phyloP scores from a whole-genome alignment of 2,797 vertebrate genomes.

The Enteromius unitaeniatus region DNA sequence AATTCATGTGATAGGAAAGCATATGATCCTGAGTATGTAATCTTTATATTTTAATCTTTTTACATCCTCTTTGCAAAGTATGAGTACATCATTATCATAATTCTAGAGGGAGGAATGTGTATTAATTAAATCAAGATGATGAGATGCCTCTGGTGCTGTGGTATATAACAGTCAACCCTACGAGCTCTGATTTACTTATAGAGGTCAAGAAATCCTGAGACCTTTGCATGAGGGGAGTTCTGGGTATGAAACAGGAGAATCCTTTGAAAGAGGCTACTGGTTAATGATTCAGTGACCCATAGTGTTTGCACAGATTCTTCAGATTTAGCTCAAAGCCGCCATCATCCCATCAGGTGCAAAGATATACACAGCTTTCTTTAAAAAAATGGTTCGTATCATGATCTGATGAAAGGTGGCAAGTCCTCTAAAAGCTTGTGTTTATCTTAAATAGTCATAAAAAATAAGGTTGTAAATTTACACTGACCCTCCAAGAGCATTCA shows the following conservation, averaged over 20 bases:
- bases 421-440: background rate
- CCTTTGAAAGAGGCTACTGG: conserved; percentile 5
- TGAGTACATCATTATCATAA: background rate
- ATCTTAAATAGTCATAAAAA: background rate
- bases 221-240: conserved; percentile 10
- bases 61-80: background rate
- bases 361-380: background rate
- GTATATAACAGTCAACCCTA: background rate
- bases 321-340: conserved; percentile 2
- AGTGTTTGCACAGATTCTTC: background rate
- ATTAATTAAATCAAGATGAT: background rate
- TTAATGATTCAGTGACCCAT: conserved; percentile 16
- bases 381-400: background rate
- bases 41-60: background rate
- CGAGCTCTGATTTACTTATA: background rate
- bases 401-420: background rate
- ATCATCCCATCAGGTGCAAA: background rate
- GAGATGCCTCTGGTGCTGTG: background rate
- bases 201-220: conserved; percentile 24
- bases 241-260: conserved; percentile 14
- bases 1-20: background rate
- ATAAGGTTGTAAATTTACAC: background rate
- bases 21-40: background rate
- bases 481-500: background rate
- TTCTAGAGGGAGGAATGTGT: background rate